Evolutionary conservation across 1,140 invertebrate species (phyloP), one percentile per base, ranked within the genome.

Genomic region (Brachionus rotundiformis): DNA sequence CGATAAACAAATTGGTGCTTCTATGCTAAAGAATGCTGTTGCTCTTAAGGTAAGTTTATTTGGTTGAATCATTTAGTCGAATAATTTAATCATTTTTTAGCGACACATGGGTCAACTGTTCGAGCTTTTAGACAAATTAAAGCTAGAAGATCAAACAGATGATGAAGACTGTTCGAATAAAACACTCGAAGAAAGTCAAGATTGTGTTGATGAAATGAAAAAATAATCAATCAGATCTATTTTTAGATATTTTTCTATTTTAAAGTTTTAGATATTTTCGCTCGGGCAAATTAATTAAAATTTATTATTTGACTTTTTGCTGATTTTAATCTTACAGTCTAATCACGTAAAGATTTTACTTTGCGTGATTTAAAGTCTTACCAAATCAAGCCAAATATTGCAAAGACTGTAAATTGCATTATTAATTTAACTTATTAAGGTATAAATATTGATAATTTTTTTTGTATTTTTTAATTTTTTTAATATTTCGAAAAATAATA

Each of bases 1-100:
- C 23, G 76, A 79, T 27, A 79, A 79, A 25, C 76, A 79, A 79
- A 79, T 79, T 29, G 76, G 76, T n/a, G 31, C 31, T 11, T 79
- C 76, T 10, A 63, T 79, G 47, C 31, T 39, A 13, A 79, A 79
- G 27, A 79, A 63, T 41, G 29, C 76, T 23, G 76, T 63, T 8
- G 44, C 76, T 54, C 19, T 79, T 1, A 79, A 79, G 25, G 68
- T 73, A 68, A 68, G 10, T 41, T 29, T 3, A 73, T 49, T 49
- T 23, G 11, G 44, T 4, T 25, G 1, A 23, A 19, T 44, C 10
- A 41, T 19, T 39, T 29, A 1, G 39, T 41, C 8, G 23, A 44
- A 4, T 41, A 5, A 19, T 73, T 73, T 27, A 68, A 68, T n/a
- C 44, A 44, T 47, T 73, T 73, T 73, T 27, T 25, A 73, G 76